Conservation (phyloP, 2,888 invertebrate species). For the Trichogramma evanescens region DNA sequence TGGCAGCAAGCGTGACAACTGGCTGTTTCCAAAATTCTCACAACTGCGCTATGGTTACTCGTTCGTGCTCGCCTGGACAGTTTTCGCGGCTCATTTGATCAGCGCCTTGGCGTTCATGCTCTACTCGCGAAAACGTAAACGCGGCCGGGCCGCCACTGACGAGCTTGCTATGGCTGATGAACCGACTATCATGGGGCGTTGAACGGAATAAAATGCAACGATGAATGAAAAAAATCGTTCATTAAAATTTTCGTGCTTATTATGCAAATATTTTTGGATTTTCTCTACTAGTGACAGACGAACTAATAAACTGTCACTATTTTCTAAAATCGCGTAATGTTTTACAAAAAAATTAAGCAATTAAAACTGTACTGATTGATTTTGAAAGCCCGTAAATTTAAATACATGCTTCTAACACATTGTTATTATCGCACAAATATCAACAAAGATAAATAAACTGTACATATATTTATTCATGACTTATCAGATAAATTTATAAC, state of each 20-base stretch:
- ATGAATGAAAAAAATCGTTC: background rate
- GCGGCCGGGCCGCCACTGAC: constrained; percentile 73
- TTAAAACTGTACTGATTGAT: too few relatives aligned
- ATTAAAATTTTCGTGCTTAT: background rate
- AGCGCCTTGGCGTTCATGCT: constrained; percentile 69
- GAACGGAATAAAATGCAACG: constrained; percentile 7
- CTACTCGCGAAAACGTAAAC: constrained; percentile 78
- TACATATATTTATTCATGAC: too few relatives aligned
- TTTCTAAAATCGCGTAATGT: too few relatives aligned
- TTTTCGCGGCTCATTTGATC: constrained; percentile 62
- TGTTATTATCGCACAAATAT: too few relatives aligned
- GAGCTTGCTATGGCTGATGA: constrained; percentile 80
- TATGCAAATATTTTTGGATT: background rate
- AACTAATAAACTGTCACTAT: too few relatives aligned
- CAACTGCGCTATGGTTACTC: constrained; percentile 66
- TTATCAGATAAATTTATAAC: too few relatives aligned
- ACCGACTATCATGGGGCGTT: constrained; percentile 63
- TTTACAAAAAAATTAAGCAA: too few relatives aligned
- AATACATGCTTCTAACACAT: too few relatives aligned
- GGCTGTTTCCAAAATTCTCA: constrained; percentile 62
- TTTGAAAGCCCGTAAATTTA: too few relatives aligned
- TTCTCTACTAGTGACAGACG: too few relatives aligned
- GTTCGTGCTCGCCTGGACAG: constrained; percentile 70
- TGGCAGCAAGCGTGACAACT: constrained; percentile 59
- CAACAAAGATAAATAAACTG: too few relatives aligned